These are phyloP conservation scores for Oryctes rhinoceros DNA, from an alignment of 1,140 invertebrate genomes.

Conservation along the genomic window DNA sequence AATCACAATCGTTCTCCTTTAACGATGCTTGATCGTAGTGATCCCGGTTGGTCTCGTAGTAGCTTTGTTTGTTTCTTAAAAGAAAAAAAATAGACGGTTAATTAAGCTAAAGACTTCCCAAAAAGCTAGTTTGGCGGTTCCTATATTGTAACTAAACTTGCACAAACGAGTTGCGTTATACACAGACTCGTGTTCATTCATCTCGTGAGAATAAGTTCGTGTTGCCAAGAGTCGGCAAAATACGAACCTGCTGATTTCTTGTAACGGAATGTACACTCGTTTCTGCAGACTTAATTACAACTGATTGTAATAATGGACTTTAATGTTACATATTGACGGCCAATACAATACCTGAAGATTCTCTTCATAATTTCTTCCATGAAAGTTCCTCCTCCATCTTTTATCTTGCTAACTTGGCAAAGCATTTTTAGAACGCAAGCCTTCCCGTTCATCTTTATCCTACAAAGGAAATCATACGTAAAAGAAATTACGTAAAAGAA, in stretches of 20 bases:
- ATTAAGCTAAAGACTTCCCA: no score
- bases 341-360: constrained; percentile 62
- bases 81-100: background rate
- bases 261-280: no score
- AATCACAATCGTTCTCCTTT: constrained; percentile 58
- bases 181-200: no score
- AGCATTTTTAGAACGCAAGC: constrained; percentile 66
- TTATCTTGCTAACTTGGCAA: constrained; percentile 59
- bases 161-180: no score
- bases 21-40: constrained; percentile 51
- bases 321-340: no score
- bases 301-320: no score
- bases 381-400: constrained; percentile 59
- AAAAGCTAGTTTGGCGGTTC: no score
- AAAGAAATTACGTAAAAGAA: background rate
- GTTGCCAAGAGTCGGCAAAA: no score
- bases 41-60: constrained; percentile 48
- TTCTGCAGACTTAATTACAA: no score
- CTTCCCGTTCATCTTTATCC: constrained; percentile 63
- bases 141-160: no score
- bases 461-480: constrained; percentile 51
- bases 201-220: no score
- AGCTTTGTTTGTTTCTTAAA: constrained; percentile 15
- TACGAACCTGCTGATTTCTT: no score
- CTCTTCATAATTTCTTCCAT: constrained; percentile 64